Conservation (phyloP, 1,140 invertebrate genomes). For the Augochlora pura region DNA sequence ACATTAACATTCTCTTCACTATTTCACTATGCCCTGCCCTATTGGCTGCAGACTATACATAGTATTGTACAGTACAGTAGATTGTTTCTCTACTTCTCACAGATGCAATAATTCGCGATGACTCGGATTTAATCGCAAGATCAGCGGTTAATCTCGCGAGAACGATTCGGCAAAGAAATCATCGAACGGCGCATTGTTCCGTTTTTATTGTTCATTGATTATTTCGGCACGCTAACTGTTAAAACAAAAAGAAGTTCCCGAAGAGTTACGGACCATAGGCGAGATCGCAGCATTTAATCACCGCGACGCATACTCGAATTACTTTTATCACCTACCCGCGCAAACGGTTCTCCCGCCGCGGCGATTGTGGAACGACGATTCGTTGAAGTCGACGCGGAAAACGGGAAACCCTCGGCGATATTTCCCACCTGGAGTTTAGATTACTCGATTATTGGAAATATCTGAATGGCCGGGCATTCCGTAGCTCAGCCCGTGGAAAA, state of each 20-base stretch:
- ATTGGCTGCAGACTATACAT: too few species aligned
- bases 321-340: conserved; percentile 4
- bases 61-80: too few species aligned
- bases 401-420: conserved; percentile 26
- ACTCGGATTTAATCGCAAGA: neutral
- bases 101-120: too few species aligned
- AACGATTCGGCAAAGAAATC: neutral
- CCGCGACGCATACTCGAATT: neutral
- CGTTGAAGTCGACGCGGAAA: neutral
- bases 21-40: too few species aligned
- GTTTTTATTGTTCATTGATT: conserved; percentile 1
- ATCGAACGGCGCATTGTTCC: neutral
- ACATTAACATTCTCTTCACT: too few species aligned
- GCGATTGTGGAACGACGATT: conserved; percentile 26
- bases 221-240: neutral
- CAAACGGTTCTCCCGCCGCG: neutral
- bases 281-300: conserved; percentile 2
- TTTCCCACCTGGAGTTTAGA: neutral
- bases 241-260: neutral
- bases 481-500: neutral
- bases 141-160: neutral
- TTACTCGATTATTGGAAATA: neutral
- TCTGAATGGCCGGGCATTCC: neutral
- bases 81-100: too few species aligned
- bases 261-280: neutral